Conservation (phyloP, 2,797 vertebrate species). For the Petrocephalus sullivani region DNA sequence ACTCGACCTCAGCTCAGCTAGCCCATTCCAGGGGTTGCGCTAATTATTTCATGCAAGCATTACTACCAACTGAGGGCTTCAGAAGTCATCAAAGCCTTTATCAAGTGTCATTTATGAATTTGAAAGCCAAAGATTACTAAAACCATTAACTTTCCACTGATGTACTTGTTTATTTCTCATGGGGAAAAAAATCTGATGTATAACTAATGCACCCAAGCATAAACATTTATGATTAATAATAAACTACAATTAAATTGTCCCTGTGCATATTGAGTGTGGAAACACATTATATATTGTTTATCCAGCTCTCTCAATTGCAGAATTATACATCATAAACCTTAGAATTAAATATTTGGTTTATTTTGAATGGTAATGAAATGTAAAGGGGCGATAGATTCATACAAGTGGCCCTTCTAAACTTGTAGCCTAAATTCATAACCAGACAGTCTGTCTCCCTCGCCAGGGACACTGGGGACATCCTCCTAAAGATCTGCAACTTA, state of each 20-base stretch:
- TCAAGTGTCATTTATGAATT: neutral
- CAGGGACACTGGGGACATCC: conserved; percentile 90
- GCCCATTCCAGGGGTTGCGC: neutral
- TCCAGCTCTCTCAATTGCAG: neutral
- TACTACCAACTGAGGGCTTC: neutral
- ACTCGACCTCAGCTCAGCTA: neutral
- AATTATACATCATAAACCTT: neutral
- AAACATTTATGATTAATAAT: neutral
- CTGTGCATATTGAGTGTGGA: neutral
- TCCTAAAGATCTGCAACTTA: conserved; percentile 91
- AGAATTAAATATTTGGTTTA: neutral
- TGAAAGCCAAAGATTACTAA: neutral
- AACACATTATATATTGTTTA: neutral
- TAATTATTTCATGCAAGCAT: neutral
- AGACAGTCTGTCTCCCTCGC: neutral
- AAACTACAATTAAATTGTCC: neutral
- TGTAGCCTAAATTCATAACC: neutral
- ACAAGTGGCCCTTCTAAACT: neutral
- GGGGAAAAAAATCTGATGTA: neutral
- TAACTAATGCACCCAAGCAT: neutral
- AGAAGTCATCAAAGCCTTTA: neutral
- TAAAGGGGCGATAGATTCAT: neutral
- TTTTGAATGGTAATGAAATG: neutral
- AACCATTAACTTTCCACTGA: neutral
- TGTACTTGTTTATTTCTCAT: neutral